Percentiles rank a stretch among this genome's conserved stretches.
These are phyloP conservation scores for Drosophila ustulata DNA, from an alignment of 2,888 invertebrate species.

Conservation along the genomic window DNA sequence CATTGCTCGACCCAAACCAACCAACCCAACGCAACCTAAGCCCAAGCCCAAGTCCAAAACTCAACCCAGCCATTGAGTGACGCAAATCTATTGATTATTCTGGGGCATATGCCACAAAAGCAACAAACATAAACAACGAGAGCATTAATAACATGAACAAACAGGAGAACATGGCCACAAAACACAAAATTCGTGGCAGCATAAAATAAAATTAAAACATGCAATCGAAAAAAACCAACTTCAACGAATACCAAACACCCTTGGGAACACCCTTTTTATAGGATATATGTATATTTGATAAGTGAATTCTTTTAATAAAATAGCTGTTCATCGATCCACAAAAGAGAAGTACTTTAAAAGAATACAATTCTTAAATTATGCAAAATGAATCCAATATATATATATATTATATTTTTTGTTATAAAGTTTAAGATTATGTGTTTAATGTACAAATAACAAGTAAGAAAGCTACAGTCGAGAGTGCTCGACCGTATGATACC, in stretches of 20 bases:
- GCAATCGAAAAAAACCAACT: background rate
- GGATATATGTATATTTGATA: background rate
- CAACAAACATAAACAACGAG: constrained; percentile 26
- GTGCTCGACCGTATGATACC: too few species aligned
- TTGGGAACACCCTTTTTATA: background rate
- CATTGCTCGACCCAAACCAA: background rate
- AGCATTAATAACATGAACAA: constrained; percentile 40
- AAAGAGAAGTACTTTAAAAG: too few species aligned
- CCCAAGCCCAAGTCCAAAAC: constrained; percentile 4
- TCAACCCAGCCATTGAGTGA: constrained; percentile 56
- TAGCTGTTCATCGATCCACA: too few species aligned
- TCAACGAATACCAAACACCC: constrained; percentile 9
- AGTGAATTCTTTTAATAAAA: too few species aligned
- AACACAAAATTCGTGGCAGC: constrained; percentile 32
- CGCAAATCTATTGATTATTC: constrained; percentile 76
- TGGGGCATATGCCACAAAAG: constrained; percentile 55
- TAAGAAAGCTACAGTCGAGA: too few species aligned
- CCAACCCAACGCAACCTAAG: constrained; percentile 20
- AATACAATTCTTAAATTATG: too few species aligned
- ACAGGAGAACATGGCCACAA: constrained; percentile 26
- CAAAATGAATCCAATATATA: too few species aligned
- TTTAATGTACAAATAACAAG: too few species aligned
- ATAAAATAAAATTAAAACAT: constrained; percentile 37
- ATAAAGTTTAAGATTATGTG: too few species aligned
- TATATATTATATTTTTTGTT: too few species aligned